A percentile compares a stretch with the other conserved stretches of the same genome.
Evolutionary conservation across 2,113 vertebrate species (phyloP).

Genomic region (Nerophis ophidion): DNA sequence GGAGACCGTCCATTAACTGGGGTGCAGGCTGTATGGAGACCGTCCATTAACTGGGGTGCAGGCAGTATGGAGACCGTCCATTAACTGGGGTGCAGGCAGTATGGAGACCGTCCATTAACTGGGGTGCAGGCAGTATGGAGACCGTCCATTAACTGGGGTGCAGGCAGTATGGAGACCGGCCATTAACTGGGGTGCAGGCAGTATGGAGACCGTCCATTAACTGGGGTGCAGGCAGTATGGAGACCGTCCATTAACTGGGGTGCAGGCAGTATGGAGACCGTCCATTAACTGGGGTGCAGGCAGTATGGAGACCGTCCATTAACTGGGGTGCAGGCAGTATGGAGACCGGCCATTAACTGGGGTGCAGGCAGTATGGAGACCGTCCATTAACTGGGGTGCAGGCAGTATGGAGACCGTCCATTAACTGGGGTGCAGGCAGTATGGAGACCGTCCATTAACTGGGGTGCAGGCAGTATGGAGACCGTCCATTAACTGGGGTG

Average conservation of each 20-base stretch:
- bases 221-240: conserved; percentile 65
- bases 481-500: conserved; percentile 59
- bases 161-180: conserved; percentile 71
- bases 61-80: conserved; percentile 72
- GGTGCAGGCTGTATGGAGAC: conserved; percentile 68
- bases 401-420: conserved; percentile 72
- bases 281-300: conserved; percentile 55
- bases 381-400: conserved; percentile 55
- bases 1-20: conserved; percentile 61
- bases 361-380: conserved; percentile 69
- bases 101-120: conserved; percentile 67
- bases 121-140: conserved; percentile 66
- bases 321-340: conserved; percentile 66
- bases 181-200: conserved; percentile 60
- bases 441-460: conserved; percentile 67
- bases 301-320: conserved; percentile 73
- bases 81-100: conserved; percentile 64
- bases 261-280: conserved; percentile 70
- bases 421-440: conserved; percentile 64
- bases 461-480: conserved; percentile 66
- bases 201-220: conserved; percentile 71
- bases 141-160: conserved; percentile 59
- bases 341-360: conserved; percentile 61
- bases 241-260: conserved; percentile 60
- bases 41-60: conserved; percentile 55